These are phyloP conservation scores for Eulithis prunata DNA, from an alignment of 2,888 invertebrate species.

Conservation along the genomic window DNA sequence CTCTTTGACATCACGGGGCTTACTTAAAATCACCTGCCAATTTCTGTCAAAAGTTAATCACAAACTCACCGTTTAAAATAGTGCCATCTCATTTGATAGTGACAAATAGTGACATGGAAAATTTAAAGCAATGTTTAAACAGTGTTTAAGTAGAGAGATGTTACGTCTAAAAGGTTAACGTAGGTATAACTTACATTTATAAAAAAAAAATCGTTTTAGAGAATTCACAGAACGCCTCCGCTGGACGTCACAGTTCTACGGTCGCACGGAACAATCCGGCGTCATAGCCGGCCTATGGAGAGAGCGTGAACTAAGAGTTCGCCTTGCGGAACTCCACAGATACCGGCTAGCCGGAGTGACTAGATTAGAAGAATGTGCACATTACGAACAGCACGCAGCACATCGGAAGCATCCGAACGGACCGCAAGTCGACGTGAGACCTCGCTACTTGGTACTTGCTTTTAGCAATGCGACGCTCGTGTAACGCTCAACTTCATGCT, in stretches of 20 bases:
- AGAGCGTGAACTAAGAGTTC: slow-evolving; percentile 92
- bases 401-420: slow-evolving; percentile 82
- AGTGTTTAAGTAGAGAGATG: too few relatives aligned
- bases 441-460: slow-evolving; percentile 53
- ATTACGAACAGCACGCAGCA: slow-evolving; percentile 92
- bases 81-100: too few relatives aligned
- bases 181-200: too few relatives aligned
- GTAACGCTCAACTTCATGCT: slow-evolving; percentile 21
- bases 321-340: slow-evolving; percentile 92
- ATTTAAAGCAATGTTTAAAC: too few relatives aligned
- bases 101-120: too few relatives aligned
- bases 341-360: slow-evolving; percentile 94
- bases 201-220: slow-evolving; percentile 61
- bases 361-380: slow-evolving; percentile 92
- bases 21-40: too few relatives aligned
- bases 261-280: slow-evolving; percentile 92
- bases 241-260: slow-evolving; percentile 94
- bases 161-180: too few relatives aligned
- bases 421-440: slow-evolving; percentile 86
- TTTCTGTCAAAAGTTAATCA: too few relatives aligned
- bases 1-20: too few relatives aligned
- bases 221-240: slow-evolving; percentile 93
- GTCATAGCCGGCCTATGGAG: slow-evolving; percentile 91
- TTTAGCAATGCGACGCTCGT: slow-evolving; percentile 42
- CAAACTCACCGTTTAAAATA: too few relatives aligned